Evolutionary conservation across 2,888 invertebrate species (phyloP).

Genomic region (Julus scandinavius): DNA sequence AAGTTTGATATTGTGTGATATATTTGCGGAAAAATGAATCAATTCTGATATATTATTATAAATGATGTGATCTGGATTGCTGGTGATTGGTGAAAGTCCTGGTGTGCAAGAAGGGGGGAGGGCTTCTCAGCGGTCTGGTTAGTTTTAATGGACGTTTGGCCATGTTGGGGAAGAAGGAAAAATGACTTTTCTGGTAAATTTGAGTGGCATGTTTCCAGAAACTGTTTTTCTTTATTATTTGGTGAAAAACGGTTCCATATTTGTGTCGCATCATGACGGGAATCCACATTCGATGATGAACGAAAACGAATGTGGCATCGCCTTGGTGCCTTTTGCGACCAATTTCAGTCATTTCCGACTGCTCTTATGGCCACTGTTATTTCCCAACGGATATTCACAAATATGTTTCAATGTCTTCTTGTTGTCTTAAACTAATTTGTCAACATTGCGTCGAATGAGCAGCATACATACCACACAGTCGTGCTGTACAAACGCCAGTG

Average conservation of each 20-base stretch:
- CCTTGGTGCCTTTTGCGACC: conserved; percentile 1
- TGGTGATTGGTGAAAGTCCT: too few relatives aligned
- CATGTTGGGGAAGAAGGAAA: too few relatives aligned
- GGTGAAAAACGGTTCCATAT: background rate
- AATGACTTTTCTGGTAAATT: background rate
- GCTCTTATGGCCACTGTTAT: conserved; percentile 8
- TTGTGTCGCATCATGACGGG: background rate
- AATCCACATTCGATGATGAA: background rate
- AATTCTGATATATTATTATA: too few relatives aligned
- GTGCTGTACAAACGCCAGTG: background rate
- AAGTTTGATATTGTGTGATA: too few relatives aligned
- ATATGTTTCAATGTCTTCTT: conserved; percentile 26
- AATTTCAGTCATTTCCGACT: background rate
- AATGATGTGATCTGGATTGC: too few relatives aligned
- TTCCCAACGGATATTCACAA: conserved; percentile 35
- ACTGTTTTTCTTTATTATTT: background rate
- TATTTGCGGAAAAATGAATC: too few relatives aligned
- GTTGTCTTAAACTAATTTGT: conserved; percentile 39
- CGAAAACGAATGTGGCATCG: background rate
- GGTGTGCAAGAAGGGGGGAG: too few relatives aligned
- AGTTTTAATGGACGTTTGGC: too few relatives aligned
- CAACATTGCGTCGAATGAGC: background rate
- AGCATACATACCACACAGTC: background rate
- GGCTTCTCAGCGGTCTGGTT: too few relatives aligned
- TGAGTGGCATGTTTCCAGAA: background rate